These are phyloP conservation scores for Archegozetes longisetosus DNA, from an alignment of 1,140 invertebrate species.

Conservation along the genomic window DNA sequence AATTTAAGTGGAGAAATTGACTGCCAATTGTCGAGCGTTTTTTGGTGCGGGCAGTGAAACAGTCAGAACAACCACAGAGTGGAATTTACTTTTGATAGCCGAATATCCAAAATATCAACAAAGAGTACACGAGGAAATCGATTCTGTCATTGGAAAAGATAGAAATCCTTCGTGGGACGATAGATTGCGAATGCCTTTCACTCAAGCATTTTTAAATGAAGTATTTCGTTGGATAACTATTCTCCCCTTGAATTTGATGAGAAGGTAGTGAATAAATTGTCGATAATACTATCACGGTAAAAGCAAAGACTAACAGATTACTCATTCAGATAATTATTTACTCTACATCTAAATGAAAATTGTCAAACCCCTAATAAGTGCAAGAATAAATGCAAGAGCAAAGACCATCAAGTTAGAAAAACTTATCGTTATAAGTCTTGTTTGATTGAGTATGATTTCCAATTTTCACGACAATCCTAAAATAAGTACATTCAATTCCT, in stretches of 20 bases:
- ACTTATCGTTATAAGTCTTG: too few species aligned
- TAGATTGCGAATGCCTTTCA: slow-evolving; percentile 20
- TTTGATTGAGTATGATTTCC: too few species aligned
- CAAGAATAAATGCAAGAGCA: too few species aligned
- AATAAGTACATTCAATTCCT: too few species aligned
- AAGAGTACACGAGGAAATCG: slow-evolving; percentile 22
- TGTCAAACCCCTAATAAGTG: too few species aligned
- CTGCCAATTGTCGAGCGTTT: slow-evolving; percentile 16
- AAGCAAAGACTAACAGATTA: too few species aligned
- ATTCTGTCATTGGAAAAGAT: slow-evolving; percentile 19
- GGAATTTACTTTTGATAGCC: slow-evolving; percentile 20
- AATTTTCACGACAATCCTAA: too few species aligned
- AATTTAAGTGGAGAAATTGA: slow-evolving; percentile 10
- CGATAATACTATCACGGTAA: too few species aligned
- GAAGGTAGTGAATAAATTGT: slow-evolving; percentile 11
- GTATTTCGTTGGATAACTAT: slow-evolving; percentile 19
- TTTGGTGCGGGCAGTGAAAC: slow-evolving; percentile 25
- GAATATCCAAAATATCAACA: slow-evolving; percentile 20
- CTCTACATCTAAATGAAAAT: too few species aligned
- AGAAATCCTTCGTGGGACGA: slow-evolving; percentile 18
- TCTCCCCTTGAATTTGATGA: slow-evolving; percentile 17
- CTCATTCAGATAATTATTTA: too few species aligned
- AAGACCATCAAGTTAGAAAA: too few species aligned
- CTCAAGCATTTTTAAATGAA: slow-evolving; percentile 21
- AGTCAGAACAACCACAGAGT: slow-evolving; percentile 18